phyloP scores from a whole-genome alignment of 2,797 vertebrate species.

The Bradypodion ventrale region DNA sequence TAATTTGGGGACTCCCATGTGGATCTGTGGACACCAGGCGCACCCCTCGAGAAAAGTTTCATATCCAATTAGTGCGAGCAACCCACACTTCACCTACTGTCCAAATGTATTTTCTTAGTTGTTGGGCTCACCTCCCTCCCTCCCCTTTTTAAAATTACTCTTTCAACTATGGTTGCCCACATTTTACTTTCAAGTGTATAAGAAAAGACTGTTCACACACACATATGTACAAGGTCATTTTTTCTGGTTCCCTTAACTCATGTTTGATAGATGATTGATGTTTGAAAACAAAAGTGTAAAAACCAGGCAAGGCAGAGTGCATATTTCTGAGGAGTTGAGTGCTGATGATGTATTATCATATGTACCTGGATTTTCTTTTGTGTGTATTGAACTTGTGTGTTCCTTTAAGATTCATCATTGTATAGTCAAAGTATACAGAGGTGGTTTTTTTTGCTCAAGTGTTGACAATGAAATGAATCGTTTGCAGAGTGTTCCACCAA shows the following conservation, averaged over 20 bases:
- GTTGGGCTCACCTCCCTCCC: no score
- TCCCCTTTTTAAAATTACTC: conserved; percentile 39
- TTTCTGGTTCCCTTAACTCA: not conserved
- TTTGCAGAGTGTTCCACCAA: conserved; percentile 57
- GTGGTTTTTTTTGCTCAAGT: conserved; percentile 36
- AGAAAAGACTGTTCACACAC: not conserved
- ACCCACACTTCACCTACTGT: no score
- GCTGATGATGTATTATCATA: not conserved
- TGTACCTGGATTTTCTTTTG: not conserved
- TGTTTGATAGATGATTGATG: not conserved
- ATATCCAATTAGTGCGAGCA: no score
- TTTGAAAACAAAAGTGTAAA: not conserved
- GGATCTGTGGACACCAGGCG: no score
- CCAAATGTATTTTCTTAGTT: conserved; percentile 13
- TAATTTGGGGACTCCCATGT: no score
- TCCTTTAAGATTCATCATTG: conserved; percentile 27
- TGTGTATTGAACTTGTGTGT: not conserved
- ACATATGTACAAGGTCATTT: conserved; percentile 3
- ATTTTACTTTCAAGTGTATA: conserved; percentile 50
- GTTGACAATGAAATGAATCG: conserved; percentile 58
- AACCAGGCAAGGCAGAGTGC: no score
- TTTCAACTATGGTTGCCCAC: conserved; percentile 32
- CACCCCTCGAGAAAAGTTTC: no score
- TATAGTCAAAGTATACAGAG: conserved; percentile 56
- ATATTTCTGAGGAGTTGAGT: not conserved